Evolutionary conservation across 1,140 invertebrate species (phyloP).

Genomic region (Meloidogyne hapla): DNA sequence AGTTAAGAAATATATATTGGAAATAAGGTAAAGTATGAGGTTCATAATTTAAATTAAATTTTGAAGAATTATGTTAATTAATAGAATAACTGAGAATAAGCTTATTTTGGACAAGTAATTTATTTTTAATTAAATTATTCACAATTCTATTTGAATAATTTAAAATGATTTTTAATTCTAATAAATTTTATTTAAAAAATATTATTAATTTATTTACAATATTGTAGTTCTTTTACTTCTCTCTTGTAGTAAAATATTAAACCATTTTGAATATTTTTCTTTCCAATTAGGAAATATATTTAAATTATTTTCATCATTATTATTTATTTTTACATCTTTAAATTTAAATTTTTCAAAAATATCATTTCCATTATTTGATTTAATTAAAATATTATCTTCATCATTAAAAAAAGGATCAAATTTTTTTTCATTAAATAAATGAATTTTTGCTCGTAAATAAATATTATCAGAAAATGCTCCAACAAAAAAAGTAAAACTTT

Average conservation of each 20-base stretch:
- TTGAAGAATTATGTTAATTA: too few species aligned
- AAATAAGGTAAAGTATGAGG: too few species aligned
- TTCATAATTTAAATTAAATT: too few species aligned
- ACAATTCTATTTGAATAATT: too few species aligned
- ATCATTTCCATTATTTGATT: not conserved
- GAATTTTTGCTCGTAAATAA: not conserved
- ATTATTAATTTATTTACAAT: not conserved
- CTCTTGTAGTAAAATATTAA: too few species aligned
- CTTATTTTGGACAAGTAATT: too few species aligned
- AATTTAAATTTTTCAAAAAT: conserved; percentile 7
- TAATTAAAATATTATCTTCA: not conserved
- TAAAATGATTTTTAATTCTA: not conserved
- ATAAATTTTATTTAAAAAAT: too few species aligned
- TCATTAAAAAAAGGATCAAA: not conserved
- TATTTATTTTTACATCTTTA: not conserved
- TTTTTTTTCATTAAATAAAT: not conserved
- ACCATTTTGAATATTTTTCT: not conserved
- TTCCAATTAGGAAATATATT: not conserved
- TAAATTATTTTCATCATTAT: not conserved
- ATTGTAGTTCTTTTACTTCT: not conserved
- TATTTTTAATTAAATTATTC: too few species aligned
- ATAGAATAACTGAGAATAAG: too few species aligned
- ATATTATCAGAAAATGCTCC: not conserved
- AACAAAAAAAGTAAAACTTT: not conserved
- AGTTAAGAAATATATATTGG: too few species aligned